Conservation (phyloP, 2,797 vertebrate genomes). For the Vespertilio murinus region DNA sequence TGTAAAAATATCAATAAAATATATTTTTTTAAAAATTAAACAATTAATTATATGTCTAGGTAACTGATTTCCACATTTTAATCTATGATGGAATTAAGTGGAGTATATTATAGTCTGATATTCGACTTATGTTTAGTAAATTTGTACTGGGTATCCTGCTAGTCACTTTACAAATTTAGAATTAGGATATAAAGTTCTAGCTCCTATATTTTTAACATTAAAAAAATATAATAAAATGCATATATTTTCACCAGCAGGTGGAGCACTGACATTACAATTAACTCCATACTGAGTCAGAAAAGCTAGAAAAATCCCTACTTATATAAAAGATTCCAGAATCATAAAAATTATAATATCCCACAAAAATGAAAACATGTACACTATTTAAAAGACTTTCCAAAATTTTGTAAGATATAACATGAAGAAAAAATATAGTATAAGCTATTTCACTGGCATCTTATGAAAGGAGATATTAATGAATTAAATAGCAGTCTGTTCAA, state of each 20-base stretch:
- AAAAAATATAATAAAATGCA: neutral
- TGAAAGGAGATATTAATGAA: neutral
- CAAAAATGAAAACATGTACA: neutral
- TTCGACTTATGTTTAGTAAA: neutral
- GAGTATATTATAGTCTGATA: neutral
- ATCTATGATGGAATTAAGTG: neutral
- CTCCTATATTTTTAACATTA: neutral
- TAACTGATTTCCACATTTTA: neutral
- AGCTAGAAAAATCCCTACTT: neutral
- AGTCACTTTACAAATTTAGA: neutral
- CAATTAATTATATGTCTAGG: neutral
- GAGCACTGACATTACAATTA: neutral
- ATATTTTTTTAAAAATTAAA: too few species aligned
- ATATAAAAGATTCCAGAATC: neutral
- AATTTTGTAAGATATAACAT: neutral
- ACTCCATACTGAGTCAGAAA: neutral
- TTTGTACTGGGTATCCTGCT: neutral
- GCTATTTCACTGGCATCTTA: neutral
- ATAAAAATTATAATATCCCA: neutral
- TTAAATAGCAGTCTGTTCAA: neutral
- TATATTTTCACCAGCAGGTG: slow-evolving; percentile 41
- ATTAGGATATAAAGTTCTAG: neutral
- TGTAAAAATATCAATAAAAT: too few species aligned
- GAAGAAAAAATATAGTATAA: neutral
- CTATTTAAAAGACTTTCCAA: neutral